Base-by-base conservation (phyloP, 2,888 invertebrate species). In the Apotomis turbidana region DNA sequence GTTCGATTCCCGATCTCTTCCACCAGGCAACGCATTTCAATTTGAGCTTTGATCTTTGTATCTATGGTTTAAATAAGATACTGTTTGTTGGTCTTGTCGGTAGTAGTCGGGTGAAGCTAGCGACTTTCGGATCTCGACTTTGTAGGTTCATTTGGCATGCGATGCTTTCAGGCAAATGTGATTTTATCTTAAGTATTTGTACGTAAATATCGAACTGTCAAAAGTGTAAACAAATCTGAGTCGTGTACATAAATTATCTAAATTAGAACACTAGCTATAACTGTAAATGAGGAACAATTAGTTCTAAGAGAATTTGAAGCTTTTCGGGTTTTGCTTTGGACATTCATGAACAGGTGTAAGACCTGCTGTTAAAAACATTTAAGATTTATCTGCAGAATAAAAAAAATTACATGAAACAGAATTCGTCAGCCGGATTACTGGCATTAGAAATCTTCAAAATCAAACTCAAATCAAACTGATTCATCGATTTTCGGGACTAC, bases 201-300 rank as follows among this genome's bases (percentile, higher is more conserved):
- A 51, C 46, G 61, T 74, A 75, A 64, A 66, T 68, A 49, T 73
- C 60, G 60, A 75, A 75, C 74, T 75, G 68, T 79, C 59, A 78
- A 71, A 78, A 10, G 58, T 58, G 46, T 64, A 63, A 66, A 55
- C 60, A 44, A 58, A 70, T 58, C 46, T 63, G 51, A 58, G 41
- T 0, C 10, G 51, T 69, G 62, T 70, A 71, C 5, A 66, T 74
- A 70, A 70, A 51, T 51, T 60, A 55, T 62, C 66, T 66, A 54
- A 51, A 59, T 44, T 70, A 73, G 60, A 46, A 44, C 38, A 3
- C 38, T 69, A 81, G 67, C 55, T 61, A 83, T 81, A 85, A 84
- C 84, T 88, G 88, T 90, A 89, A 89, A 89, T 86, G 92, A 90
- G 92, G 92, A 92, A 87, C 92, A 92, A 92, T 82, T 92, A 92